A percentile compares a stretch with the other conserved stretches of the same genome.
Conservation (phyloP, 2,797 vertebrate species). For the Bovichtus diacanthus region DNA sequence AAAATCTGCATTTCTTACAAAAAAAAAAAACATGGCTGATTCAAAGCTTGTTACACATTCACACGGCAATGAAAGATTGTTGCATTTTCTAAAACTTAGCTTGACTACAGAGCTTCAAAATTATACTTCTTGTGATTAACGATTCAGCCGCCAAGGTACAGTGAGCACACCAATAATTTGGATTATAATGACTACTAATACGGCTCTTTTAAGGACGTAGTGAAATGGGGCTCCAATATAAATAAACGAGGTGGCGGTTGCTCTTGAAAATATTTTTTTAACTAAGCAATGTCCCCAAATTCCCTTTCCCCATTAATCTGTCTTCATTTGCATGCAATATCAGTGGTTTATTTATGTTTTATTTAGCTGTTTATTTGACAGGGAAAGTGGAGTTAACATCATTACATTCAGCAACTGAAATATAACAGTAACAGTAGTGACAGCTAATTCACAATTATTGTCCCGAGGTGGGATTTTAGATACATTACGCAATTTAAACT, state of each 20-base stretch:
- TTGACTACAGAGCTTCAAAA: slow-evolving; percentile 56
- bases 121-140: slow-evolving; percentile 62
- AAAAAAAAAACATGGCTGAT: slow-evolving; percentile 54
- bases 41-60: slow-evolving; percentile 39
- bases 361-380: slow-evolving; percentile 53
- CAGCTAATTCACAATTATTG: slow-evolving; percentile 56
- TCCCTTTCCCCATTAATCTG: slow-evolving; percentile 50
- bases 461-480: slow-evolving; percentile 34
- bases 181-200: slow-evolving; percentile 60
- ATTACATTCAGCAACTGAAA: slow-evolving; percentile 48
- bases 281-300: slow-evolving; percentile 38
- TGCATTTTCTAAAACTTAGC: slow-evolving; percentile 39
- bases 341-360: slow-evolving; percentile 57
- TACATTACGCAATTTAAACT: slow-evolving; percentile 21
- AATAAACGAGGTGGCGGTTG: slow-evolving; percentile 56
- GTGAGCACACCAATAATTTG: slow-evolving; percentile 54
- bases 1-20: slow-evolving; percentile 24
- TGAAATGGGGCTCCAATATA: slow-evolving; percentile 58
- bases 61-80: slow-evolving; percentile 34
- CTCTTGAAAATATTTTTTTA: slow-evolving; percentile 62
- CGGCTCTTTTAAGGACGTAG: slow-evolving; percentile 50
- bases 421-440: slow-evolving; percentile 47
- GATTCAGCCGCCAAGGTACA: slow-evolving; percentile 62
- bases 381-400: slow-evolving; percentile 47
- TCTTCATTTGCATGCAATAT: slow-evolving; percentile 54